Evolutionary conservation across 2,113 vertebrate genomes (phyloP), one percentile per base, ranked within the genome.

Genomic region (Crotalus tigris): DNA sequence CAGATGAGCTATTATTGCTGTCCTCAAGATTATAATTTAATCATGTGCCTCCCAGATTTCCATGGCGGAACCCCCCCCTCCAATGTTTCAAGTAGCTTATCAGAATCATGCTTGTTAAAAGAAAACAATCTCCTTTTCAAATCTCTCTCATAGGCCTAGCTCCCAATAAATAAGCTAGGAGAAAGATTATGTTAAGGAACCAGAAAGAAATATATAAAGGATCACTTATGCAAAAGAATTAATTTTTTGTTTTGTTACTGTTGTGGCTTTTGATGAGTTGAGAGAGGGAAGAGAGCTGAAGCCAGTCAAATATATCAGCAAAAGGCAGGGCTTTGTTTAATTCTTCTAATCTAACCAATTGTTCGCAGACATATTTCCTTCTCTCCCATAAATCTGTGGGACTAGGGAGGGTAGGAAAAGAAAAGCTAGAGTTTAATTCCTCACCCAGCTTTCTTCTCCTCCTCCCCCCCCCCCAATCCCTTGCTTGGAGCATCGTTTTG

Each of bases 21-120:
- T 10, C n/a, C 44, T 85, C 26, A 53, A 58, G 64, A 24, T 85
- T 55, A 11, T 59, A 90, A 53, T 85, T 51, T 24, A 51, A 55
- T 49, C 19, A 59, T 6, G 51, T 51, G 54, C 54, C n/a, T 29
- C n/a, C 33, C 46, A 46, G 33, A 58, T 59, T 85, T 33, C 0
- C 44, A 85, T 26, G 24, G 23, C 2, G 59, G 75, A 92, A 21
- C 0, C 5, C 58, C 59, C 24, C 58, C 59, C 29, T 3, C 33
- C 11, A 89, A 51, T 49, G 24, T 81, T 90, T 59, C 64, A 58
- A 92, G 53, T 89, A 89, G 51, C 53, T 89, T 85, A 58, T 58
- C 10, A 6, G 39, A 44, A 85, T 59, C 53, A 17, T 93, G 59
- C 46, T 86, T 86, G n/a, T 46, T 61, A 46, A 93, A 58, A 49